These are phyloP conservation scores for Sarcophaga peregrina DNA, from an alignment of 1,140 invertebrate species.

Conservation along the genomic window DNA sequence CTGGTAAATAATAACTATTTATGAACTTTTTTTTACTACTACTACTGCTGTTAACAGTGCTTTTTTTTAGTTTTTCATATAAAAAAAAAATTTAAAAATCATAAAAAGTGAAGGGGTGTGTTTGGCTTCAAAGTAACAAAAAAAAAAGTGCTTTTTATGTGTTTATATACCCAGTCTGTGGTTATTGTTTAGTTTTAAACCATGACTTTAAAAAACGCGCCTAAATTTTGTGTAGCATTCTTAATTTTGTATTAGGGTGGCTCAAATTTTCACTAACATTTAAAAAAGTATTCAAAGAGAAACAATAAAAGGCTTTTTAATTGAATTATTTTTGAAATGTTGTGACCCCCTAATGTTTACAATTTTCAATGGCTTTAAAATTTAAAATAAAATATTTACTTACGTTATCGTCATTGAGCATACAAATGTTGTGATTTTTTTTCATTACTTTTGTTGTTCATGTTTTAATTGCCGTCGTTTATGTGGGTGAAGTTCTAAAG, in stretches of 20 bases:
- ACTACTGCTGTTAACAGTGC: neutral
- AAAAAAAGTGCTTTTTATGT: neutral
- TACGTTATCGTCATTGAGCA: neutral
- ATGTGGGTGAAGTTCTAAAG: constrained; percentile 24
- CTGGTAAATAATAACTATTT: neutral
- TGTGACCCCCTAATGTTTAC: too few species aligned
- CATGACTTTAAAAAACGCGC: constrained; percentile 2
- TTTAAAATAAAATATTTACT: neutral
- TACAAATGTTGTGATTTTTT: constrained; percentile 2
- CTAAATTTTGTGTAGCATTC: neutral
- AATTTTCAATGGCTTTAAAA: neutral
- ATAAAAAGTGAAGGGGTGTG: neutral
- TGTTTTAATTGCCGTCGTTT: neutral
- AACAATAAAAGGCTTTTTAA: too few species aligned
- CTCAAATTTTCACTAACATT: neutral
- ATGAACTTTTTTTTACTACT: neutral
- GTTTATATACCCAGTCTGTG: neutral
- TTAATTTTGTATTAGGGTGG: neutral
- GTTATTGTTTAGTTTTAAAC: neutral
- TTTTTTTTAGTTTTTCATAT: neutral
- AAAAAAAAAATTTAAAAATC: too few species aligned
- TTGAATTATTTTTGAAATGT: too few species aligned
- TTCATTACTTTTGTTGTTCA: neutral
- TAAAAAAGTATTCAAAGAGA: too few species aligned
- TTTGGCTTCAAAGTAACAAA: neutral